Evolutionary conservation across 2,113 vertebrate species (phyloP), one percentile per base, ranked within the genome.

Genomic region (Alces alces): DNA sequence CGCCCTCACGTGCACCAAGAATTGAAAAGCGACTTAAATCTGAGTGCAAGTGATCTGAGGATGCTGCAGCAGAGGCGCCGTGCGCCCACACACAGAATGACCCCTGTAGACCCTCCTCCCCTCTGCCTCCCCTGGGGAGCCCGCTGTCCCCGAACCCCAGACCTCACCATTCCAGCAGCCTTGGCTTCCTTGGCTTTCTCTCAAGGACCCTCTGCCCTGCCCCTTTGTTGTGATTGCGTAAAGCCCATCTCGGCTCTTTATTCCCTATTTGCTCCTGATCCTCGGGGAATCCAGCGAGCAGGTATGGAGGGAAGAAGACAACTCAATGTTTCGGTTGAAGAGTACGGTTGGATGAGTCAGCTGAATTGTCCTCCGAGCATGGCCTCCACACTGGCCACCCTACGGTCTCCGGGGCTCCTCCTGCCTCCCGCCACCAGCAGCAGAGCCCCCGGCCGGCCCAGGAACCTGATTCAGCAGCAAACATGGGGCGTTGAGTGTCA

Each of bases 371-470:
- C 43, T 52, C 25, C 6, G 0, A 3, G 50, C 2, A 0, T 52
- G 55, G 43, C 25, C 70, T 54, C 13, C 70, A 86, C 66, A 43
- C 12, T 57, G 21, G 78, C n/a, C 27, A 21, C 6, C 16, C 25
- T n/a, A 3, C 36, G 0, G 30, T 47, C 27, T 4, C 82, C 0
- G 3, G 55, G 45, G 12, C 54, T 30, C 5, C 73, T 19, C 6
- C 54, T 7, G 33, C 30, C 52, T 21, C 25, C 27, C 0, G 5
- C 36, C 27, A 17, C 33, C 1, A 0, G 27, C 7, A 11, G 28
- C 28, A 50, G 54, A 12, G 23, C 7, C 52, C 11, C 7, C 0
- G 7, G 33, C 25, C 0, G 0, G 66, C 28, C 19, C 5, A 73
- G 39, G 80, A 58, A 25, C 61, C 52, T 25, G 0, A 36, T 7